Evolutionary conservation across 2,888 invertebrate species (phyloP), one percentile per base, ranked within the genome.

Genomic region (Odontothrips loti): DNA sequence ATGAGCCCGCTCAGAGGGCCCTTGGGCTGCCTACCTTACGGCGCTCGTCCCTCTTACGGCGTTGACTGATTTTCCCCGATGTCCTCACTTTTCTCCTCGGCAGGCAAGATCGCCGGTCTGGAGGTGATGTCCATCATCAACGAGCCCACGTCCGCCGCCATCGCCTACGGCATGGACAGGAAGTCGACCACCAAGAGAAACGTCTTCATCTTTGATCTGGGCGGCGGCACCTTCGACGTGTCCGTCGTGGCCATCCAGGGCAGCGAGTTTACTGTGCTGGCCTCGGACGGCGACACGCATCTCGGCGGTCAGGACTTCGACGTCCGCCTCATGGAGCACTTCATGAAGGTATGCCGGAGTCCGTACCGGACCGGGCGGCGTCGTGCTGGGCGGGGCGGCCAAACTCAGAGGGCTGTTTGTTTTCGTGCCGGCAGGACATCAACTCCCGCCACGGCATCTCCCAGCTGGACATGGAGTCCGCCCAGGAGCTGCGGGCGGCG

Each of bases 41-140:
- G 34, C 34, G 34, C 34, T 6, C 34, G 34, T 43, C 34, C 34
- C 34, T n/a, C n/a, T n/a, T n/a, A n/a, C n/a, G n/a, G 34, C 34
- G 34, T 6, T 6, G 34, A 43, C 34, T 43, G 2, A 43, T 4
- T 6, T 6, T 43, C 34, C 34, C n/a, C n/a, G n/a, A n/a, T n/a
- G n/a, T 43, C 34, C 34, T 6, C 34, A 43, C n/a, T n/a, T 51
- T 51, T 51, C 1, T 51, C 8, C 8, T 6, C 8, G 51, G 1
- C 58, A 58, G 58, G 68, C 27, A 75, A 27, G 68, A 75, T 75
- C 68, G 68, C 68, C 23, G 68, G 68, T 27, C 27, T 75, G 9
- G 27, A 75, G 23, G 68, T 75, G 27, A 23, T 75, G 68, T 75
- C 68, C 68, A 75, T 75, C 68, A 75, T 75, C 23, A 75, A 75